These are phyloP conservation scores for Porites rus DNA, from an alignment of 92 coral and sea anemone species.

Conservation along the genomic window DNA sequence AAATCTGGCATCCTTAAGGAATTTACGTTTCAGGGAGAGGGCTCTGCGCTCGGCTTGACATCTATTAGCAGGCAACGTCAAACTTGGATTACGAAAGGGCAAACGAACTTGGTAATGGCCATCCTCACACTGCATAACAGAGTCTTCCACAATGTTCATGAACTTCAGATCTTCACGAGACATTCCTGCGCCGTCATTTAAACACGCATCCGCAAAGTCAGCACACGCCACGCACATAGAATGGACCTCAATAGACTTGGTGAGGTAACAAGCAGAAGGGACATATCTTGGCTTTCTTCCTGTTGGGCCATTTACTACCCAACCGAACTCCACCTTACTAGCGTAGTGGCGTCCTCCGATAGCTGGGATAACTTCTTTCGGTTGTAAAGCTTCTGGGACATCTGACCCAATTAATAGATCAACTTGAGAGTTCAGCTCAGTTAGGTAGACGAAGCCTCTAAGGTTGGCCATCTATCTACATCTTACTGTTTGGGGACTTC, in stretches of 20 bases:
- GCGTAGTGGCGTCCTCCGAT: constrained; percentile 56
- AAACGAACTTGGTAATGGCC: constrained; percentile 50
- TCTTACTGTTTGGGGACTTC: no score
- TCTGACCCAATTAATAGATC: no score
- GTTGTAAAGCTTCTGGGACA: no score
- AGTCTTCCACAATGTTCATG: constrained; percentile 45
- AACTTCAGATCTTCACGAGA: constrained; percentile 45
- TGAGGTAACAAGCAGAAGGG: constrained; percentile 8
- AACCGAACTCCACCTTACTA: constrained; percentile 55
- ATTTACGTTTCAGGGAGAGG: constrained; percentile 27
- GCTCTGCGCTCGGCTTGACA: constrained; percentile 58
- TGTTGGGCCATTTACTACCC: constrained; percentile 72
- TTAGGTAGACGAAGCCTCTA: no score
- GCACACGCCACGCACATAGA: constrained; percentile 51
- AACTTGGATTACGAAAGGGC: constrained; percentile 42
- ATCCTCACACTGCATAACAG: constrained; percentile 42
- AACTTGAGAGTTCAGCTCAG: no score
- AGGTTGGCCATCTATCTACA: no score
- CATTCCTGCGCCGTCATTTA: constrained; percentile 8
- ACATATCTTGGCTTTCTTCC: constrained; percentile 34
- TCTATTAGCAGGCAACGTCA: constrained; percentile 44
- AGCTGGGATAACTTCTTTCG: no score
- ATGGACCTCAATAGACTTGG: constrained; percentile 34
- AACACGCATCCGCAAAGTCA: constrained; percentile 49
- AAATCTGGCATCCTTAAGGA: constrained; percentile 16